Base-by-base conservation (phyloP, 1,140 invertebrate species). In the Leptestheria dahalacensis region DNA sequence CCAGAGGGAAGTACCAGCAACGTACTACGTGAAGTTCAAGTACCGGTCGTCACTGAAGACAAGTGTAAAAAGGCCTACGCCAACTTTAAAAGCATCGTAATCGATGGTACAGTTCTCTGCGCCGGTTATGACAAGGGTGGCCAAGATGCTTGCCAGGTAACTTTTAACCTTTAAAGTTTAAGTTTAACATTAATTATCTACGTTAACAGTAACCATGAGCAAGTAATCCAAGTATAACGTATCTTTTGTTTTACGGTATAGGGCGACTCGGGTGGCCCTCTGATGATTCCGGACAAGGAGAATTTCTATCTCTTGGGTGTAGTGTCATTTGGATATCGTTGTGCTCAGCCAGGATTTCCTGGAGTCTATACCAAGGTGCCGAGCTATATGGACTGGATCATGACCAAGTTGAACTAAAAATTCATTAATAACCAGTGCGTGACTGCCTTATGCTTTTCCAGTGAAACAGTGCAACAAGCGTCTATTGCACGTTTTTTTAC, bases 181-280 rank as follows among this genome's bases (percentile, higher is more conserved):
- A n/a, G n/a, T n/a, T n/a, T n/a, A n/a, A n/a, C n/a, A n/a, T n/a
- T n/a, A n/a, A 10, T 52, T 20, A 15, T 2, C 50, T 52, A 52
- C 50, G 12, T 15, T 25, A 2, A 2, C 50, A 20, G 50, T 21
- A 52, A 23, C 11, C 20, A 52, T 25, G 50, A 52, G 11, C 1
- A 52, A 15, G 50, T 52, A 1, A 52, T n/a, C n/a, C n/a, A n/a
- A n/a, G n/a, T 11, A 12, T 47, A 47, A 47, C 46, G 26, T 21
- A n/a, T 57, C n/a, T 54, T 60, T 55, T 53, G 52, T 60, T 33
- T 50, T 24, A n/a, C 59, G 25, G 60, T 61, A 56, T 63, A 79
- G 76, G 88, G 88, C 20, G 88, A 91, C 70, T 90, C 86, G 29
- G 88, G 88, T 6, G 88, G 88, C 20, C 86, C 88, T 0, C 66